Conservation (phyloP, 1,140 invertebrate species). For the Samia ricini region DNA sequence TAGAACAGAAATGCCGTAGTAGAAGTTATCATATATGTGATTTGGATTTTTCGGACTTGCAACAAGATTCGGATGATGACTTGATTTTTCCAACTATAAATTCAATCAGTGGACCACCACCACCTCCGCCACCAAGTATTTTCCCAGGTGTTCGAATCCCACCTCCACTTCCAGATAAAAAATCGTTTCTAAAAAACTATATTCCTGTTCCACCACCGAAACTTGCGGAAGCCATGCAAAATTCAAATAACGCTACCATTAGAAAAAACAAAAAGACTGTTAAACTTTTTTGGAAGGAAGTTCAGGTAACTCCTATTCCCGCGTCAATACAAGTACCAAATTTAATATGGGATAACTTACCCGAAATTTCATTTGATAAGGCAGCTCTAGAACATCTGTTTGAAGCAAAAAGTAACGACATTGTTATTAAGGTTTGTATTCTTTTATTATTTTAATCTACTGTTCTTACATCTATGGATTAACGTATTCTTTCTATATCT, state of each 20-base stretch:
- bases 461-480: background rate
- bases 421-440: constrained; percentile 88
- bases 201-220: constrained; percentile 58
- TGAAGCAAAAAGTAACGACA: constrained; percentile 96
- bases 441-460: background rate
- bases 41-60: constrained; percentile 96
- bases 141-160: constrained; percentile 27
- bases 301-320: constrained; percentile 89
- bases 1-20: constrained; percentile 86
- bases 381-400: constrained; percentile 98
- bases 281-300: constrained; percentile 99
- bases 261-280: constrained; percentile 98
- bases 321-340: constrained; percentile 80
- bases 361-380: constrained; percentile 90
- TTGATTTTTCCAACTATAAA: constrained; percentile 80
- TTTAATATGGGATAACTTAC: constrained; percentile 97
- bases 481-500: no score
- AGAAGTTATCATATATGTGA: constrained; percentile 94
- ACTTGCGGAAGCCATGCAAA: constrained; percentile 39
- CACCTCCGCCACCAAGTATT: constrained; percentile 77
- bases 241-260: constrained; percentile 59
- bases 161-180: constrained; percentile 60
- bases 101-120: constrained; percentile 83
- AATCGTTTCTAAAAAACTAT: constrained; percentile 53
- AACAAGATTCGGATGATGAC: constrained; percentile 87